Conservation (phyloP, 92 coral and sea anemone species). For the Parazoanthus darwini region DNA sequence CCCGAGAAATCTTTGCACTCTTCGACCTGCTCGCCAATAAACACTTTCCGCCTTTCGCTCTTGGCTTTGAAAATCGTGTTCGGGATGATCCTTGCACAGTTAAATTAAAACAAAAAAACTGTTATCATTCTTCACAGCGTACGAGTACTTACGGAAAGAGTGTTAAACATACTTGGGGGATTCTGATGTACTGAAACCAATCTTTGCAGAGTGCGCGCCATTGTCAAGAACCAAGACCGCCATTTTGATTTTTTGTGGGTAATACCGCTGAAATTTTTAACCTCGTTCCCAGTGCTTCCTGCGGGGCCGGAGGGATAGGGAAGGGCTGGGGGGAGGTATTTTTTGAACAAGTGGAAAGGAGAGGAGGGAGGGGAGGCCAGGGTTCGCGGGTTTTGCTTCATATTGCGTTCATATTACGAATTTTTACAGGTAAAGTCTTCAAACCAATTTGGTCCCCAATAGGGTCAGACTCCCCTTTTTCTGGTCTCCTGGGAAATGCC, state of each 20-base stretch:
- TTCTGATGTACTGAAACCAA: slow-evolving; percentile 72
- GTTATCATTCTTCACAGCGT: not conserved
- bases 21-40: slow-evolving; percentile 92
- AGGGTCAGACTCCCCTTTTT: no score
- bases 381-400: no score
- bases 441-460: no score
- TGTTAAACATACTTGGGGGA: slow-evolving; percentile 67
- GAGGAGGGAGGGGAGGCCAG: no score
- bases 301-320: no score
- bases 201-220: slow-evolving; percentile 71
- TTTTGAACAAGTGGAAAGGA: no score
- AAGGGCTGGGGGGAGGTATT: no score
- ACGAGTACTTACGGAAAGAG: not conserved
- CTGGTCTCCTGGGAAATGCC: no score
- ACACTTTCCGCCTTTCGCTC: slow-evolving; percentile 89
- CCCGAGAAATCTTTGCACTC: slow-evolving; percentile 97
- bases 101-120: not conserved
- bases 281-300: not conserved
- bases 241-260: slow-evolving; percentile 68
- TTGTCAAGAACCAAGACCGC: slow-evolving; percentile 90
- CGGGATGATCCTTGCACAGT: slow-evolving; percentile 33
- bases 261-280: slow-evolving; percentile 19
- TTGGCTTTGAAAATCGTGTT: slow-evolving; percentile 92
- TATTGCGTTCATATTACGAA: no score
- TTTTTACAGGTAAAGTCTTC: no score